phyloP scores from a whole-genome alignment of 2,797 vertebrate species.

The Synaphobranchus kaupii region DNA sequence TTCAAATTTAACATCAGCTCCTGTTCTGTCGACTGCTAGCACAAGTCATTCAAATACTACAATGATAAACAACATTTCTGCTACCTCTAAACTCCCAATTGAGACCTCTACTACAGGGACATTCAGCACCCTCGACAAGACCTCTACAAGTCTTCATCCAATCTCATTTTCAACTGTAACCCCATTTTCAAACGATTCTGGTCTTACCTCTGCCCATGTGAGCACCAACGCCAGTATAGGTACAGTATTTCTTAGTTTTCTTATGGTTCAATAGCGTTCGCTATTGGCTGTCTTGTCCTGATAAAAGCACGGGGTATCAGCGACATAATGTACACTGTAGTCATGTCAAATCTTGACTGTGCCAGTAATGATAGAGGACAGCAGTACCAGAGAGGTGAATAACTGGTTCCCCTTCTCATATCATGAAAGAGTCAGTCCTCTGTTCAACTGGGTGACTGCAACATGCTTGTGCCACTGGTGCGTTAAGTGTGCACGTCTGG shows the following conservation, averaged over 20 bases:
- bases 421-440: not conserved
- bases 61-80: not conserved
- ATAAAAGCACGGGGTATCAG: not conserved
- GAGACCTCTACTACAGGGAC: not conserved
- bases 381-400: not conserved
- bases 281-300: not conserved
- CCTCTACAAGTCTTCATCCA: not conserved
- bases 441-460: not conserved
- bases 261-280: not conserved
- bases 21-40: not conserved
- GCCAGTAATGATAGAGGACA: not conserved
- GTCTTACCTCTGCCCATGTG: not conserved
- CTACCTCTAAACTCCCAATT: not conserved
- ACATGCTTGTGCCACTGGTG: not conserved
- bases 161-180: not conserved
- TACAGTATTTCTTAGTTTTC: not conserved
- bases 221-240: slow-evolving; percentile 11
- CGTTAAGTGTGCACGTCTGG: not conserved
- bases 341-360: not conserved
- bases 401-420: not conserved
- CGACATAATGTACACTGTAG: not conserved
- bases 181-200: not conserved
- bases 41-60: not conserved
- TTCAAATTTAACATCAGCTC: not conserved
- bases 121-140: not conserved